A percentile compares a stretch with the other conserved stretches of the same genome.
Evolutionary conservation across 2,797 vertebrate species (phyloP).

Genomic region (Chiloscyllium punctatum): DNA sequence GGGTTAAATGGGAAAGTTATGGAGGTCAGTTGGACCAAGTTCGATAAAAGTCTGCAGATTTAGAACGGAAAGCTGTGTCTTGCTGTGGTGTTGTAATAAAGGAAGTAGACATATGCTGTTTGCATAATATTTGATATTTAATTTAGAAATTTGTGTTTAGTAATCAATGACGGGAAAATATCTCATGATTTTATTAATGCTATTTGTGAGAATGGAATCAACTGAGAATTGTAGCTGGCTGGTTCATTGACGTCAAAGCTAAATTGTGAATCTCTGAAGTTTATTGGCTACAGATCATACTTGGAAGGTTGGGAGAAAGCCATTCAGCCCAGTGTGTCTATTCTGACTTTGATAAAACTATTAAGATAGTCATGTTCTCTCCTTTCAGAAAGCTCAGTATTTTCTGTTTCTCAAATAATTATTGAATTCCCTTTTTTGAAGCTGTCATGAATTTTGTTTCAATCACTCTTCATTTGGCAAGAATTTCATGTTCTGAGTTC

Average conservation of each 20-base stretch:
- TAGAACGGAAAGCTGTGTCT: background rate
- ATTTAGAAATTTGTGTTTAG: background rate
- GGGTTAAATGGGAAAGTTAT: background rate
- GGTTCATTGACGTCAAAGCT: background rate
- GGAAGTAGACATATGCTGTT: background rate
- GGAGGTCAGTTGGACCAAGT: background rate
- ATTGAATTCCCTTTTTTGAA: background rate
- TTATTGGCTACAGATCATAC: background rate
- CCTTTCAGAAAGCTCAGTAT: background rate
- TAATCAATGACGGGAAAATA: background rate
- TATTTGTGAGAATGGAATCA: background rate
- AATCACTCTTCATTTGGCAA: background rate
- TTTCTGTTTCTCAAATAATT: background rate
- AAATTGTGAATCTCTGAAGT: background rate
- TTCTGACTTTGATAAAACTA: background rate
- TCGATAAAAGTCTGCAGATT: background rate
- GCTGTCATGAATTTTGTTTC: background rate
- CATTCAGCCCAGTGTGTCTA: background rate
- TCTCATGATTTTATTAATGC: background rate
- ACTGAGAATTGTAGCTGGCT: background rate
- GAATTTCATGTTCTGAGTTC: background rate
- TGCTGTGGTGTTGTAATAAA: background rate
- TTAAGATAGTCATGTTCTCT: background rate
- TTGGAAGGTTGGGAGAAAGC: too few relatives aligned
- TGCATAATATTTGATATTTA: background rate